Evolutionary conservation across 2,113 vertebrate species (phyloP), one percentile per base, ranked within the genome.

Genomic region (Callocephalon fimbriatum): DNA sequence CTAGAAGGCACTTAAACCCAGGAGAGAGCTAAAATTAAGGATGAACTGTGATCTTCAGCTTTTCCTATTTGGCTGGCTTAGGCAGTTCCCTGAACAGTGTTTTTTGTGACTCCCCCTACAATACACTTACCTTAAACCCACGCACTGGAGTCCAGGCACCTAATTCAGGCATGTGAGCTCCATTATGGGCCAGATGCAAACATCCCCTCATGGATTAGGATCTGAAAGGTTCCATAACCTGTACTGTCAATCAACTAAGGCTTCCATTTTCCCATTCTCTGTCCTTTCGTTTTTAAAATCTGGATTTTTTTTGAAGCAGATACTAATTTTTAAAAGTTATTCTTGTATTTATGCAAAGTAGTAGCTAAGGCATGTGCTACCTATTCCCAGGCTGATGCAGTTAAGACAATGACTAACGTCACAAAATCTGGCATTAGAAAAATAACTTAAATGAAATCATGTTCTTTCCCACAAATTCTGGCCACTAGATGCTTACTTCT

Each of bases 111-210:
- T 96, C 53, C 84, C 35, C 7, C 45, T 94, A 35, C 0, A 1
- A 91, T 70, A 81, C 73, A 47, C 77, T 91, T 68, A n/a, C 21
- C 22, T 86, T 73, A 66, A 1, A 9, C 61, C 63, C 31, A 10
- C 4, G 31, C 17, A 9, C 32, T 6, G 42, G 78, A 86, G 67
- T 59, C 48, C 59, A 10, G 0, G 72, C 91, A 53, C 66, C 79
- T 77, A 27, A 81, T 84, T 67, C 51, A 44, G 89, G 56, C 89
- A 93, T 59, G 76, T 94, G 95, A 86, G 78, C 54, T 86, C 68
- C 68, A 66, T 93, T 95, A 90, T n/a, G 15, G 62, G 66, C 84
- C 77, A 89, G 94, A 93, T 94, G 87, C 70, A 94, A 91, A 91
- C 61, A 78, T 79, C 81, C 45, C 37, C 11, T 82, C 38, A 31